Conservation (phyloP, 2,113 vertebrate genomes). For the Dicrurus megarhynchus region DNA sequence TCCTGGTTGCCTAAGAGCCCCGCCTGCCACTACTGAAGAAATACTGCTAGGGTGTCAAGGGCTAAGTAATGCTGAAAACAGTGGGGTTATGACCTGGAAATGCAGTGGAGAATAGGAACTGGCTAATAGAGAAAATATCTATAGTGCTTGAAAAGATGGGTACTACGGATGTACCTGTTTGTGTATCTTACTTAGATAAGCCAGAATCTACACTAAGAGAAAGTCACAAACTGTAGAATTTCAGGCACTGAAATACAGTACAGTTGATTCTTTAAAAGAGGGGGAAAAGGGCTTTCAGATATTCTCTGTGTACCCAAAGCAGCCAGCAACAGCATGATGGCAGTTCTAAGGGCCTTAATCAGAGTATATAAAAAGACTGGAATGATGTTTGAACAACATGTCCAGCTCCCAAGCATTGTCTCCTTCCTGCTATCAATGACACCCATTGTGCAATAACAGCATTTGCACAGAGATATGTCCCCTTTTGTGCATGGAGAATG, state of each 20-base stretch:
- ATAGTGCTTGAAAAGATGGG: background rate
- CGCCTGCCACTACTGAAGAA: background rate
- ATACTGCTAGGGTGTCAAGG: background rate
- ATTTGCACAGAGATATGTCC: conserved; percentile 33
- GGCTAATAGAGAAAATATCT: background rate
- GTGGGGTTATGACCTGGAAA: conserved; percentile 29
- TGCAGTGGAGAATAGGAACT: background rate
- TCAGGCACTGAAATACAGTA: background rate
- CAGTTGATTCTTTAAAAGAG: background rate
- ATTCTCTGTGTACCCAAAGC: background rate
- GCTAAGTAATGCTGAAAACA: conserved; percentile 7
- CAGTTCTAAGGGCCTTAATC: conserved; percentile 31
- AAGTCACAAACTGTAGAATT: background rate
- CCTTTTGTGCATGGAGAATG: background rate
- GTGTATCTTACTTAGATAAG: background rate
- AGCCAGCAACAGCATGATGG: background rate
- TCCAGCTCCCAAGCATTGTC: conserved; percentile 26
- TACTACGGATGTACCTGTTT: background rate
- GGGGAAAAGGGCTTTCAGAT: background rate
- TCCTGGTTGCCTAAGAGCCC: background rate
- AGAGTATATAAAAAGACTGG: conserved; percentile 17
- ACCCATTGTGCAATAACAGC: conserved; percentile 46
- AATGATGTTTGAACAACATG: conserved; percentile 36
- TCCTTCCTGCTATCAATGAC: conserved; percentile 37
- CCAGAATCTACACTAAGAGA: background rate